Base-by-base conservation (phyloP, 1,140 invertebrate species). In the Drosophila virilis region DNA sequence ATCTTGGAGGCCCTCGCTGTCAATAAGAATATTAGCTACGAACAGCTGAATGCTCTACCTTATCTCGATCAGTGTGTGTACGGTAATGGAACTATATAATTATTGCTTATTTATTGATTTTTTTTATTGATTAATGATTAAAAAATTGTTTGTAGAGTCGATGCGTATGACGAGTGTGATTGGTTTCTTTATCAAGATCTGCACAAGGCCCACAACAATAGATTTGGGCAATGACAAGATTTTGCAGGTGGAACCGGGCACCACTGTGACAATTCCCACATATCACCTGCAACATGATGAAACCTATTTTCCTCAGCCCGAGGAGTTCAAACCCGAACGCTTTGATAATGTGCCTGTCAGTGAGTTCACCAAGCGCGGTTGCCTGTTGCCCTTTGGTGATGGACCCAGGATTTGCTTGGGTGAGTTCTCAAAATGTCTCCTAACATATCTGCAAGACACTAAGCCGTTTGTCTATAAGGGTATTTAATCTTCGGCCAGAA, bases 401-500 rank as follows among this genome's bases (percentile, higher is more conserved):
- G 95, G 95, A 17, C 94, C 94, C 0, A 85, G 95, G 40, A 94
- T 94, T 76, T 96, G 95, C 71, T 93, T 96, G 51, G 93, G 93
- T 88, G 13, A 62, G 76, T 76, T 17, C 17, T 8, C 1, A 10
- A 22, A 22, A 22, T 2, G 22, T 28, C 22, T 28, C 22, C 22
- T 28, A 4, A 28, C 0, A 28, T 28, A 28, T 5, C 22, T 28
- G 22, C 3, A 5, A 28, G 0, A 5, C 22, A 5, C 2, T 5
- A 28, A 28, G 22, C 22, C 22, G 22, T 28, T 5, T 28, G 22
- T 28, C 22, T 5, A 28, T 28, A 28, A 28, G 22, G 22, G 22
- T 28, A 28, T 28, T 28, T 5, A 28, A 5, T 28, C 22, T 5
- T 28, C 22, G 22, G 22, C 22, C 22, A 5, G 22, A 28, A 5